Evolutionary conservation across 2,113 vertebrate species (phyloP), one percentile per base, ranked within the genome.

Genomic region (Sapayoa aenigma): DNA sequence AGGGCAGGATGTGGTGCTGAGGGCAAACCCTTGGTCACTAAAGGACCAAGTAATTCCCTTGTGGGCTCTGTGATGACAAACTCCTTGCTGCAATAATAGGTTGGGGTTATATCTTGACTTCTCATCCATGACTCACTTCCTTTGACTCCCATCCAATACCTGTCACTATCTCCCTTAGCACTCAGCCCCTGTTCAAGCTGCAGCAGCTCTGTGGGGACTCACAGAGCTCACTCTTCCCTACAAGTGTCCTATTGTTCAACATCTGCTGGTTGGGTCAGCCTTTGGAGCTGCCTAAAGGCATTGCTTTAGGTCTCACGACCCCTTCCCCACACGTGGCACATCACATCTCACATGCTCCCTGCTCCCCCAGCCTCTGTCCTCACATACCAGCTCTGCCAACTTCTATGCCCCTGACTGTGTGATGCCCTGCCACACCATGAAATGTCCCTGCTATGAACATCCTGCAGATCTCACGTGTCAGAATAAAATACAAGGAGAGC

Each of bases 231-330:
- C 22, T 39, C 12, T 58, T 66, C 35, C 25, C 39, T 65, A 10
- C 13, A n/a, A 9, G 11, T 12, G 39, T 39, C 56, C 42, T 63
- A 6, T 47, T 3, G 0, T 67, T 63, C 35, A 0, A 0, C 11
- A 5, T 24, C 50, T 74, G 27, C 31, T 41, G 23, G 5, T 44
- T 0, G 0, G 27, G 6, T 71, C 42, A 69, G 77, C 42, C 13
- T 78, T 87, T 39, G 52, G 22, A 65, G 24, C 80, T 58, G 65
- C 63, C 56, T n/a, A 9, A 8, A 15, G 37, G 22, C 49, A 12
- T 77, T 77, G 50, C 60, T 74, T 56, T 21, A 55, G 24, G 71
- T 69, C 30, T 67, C 66, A 16, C 68, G 77, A 46, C 39, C 23
- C 47, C 39, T 53, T 84, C 41, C 35, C 50, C 31, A 5, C 25